Conservation (phyloP, 92 coral and sea anemone genomes). For the Heteractis magnifica region DNA sequence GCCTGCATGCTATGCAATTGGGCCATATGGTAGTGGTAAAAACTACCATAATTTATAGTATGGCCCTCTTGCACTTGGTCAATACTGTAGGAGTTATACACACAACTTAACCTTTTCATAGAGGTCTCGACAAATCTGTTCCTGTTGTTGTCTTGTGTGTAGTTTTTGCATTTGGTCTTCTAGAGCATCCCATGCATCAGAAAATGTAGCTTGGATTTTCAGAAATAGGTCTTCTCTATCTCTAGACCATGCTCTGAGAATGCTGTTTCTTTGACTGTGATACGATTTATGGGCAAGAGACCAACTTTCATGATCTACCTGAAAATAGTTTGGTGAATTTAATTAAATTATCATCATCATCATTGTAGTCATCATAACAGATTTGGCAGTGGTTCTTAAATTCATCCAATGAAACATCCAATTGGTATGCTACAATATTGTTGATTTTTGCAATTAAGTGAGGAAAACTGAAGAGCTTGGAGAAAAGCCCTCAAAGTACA, state of each 20-base stretch:
- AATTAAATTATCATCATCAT: not conserved
- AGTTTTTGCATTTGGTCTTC: slow-evolving; percentile 72
- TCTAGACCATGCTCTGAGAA: slow-evolving; percentile 80
- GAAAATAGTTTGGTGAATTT: not conserved
- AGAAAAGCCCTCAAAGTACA: too few relatives aligned
- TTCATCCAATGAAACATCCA: not conserved
- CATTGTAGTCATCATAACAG: too few relatives aligned
- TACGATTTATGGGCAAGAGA: slow-evolving; percentile 77
- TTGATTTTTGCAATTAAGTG: too few relatives aligned
- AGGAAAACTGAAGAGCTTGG: too few relatives aligned
- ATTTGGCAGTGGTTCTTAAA: too few relatives aligned
- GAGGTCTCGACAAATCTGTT: slow-evolving; percentile 80
- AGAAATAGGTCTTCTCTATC: slow-evolving; percentile 79
- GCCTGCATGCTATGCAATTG: too few relatives aligned
- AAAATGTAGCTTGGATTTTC: slow-evolving; percentile 86
- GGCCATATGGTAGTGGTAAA: too few relatives aligned
- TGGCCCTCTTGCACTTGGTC: too few relatives aligned
- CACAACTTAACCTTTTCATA: slow-evolving; percentile 71
- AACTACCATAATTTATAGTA: too few relatives aligned
- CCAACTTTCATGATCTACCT: slow-evolving; percentile 99
- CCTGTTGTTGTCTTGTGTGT: slow-evolving; percentile 73
- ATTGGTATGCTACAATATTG: too few relatives aligned
- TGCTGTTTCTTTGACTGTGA: slow-evolving; percentile 71
- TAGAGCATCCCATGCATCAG: slow-evolving; percentile 87
- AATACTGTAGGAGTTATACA: not conserved